A percentile compares a stretch with the other conserved stretches of the same genome.
Conservation (phyloP, 2,888 invertebrate species). For the Operophtera brumata region DNA sequence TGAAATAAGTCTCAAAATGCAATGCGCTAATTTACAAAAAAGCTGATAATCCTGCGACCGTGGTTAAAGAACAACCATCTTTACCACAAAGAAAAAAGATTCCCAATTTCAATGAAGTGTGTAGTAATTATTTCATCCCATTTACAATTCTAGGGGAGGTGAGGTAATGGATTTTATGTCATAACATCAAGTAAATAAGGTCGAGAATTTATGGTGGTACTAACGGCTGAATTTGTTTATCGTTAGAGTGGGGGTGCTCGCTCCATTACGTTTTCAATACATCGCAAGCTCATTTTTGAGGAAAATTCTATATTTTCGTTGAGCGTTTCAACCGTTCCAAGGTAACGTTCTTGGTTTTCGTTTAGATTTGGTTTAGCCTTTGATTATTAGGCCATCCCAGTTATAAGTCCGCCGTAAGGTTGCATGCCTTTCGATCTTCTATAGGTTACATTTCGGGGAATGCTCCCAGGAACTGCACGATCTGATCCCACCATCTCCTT, state of each 20-base stretch:
- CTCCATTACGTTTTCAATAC: slow-evolving; percentile 22
- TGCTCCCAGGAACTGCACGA: too few species aligned
- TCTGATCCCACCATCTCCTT: too few species aligned
- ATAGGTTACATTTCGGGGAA: too few species aligned
- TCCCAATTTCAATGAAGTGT: slow-evolving; percentile 11
- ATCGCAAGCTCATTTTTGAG: slow-evolving; percentile 6
- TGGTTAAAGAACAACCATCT: slow-evolving; percentile 4
- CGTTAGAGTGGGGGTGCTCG: slow-evolving; percentile 9
- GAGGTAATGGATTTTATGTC: neutral
- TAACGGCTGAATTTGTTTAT: slow-evolving; percentile 1
- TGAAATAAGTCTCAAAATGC: neutral
- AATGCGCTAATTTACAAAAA: neutral
- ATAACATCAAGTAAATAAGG: slow-evolving; percentile 6
- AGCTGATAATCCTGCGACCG: neutral
- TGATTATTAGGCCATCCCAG: too few species aligned
- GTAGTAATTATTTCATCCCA: slow-evolving; percentile 24
- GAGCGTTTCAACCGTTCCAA: too few species aligned
- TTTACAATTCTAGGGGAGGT: slow-evolving; percentile 19
- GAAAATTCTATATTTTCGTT: slow-evolving; percentile 2
- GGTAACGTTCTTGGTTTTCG: too few species aligned
- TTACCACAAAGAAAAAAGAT: slow-evolving; percentile 1
- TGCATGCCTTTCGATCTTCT: too few species aligned
- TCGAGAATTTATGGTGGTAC: slow-evolving; percentile 6
- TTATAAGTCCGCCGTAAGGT: too few species aligned
- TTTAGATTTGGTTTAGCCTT: too few species aligned